Percentiles rank a stretch among this genome's conserved stretches.
Evolutionary conservation across 2,797 vertebrate genomes (phyloP).

Genomic region (Hippopotamyrus pictus): DNA sequence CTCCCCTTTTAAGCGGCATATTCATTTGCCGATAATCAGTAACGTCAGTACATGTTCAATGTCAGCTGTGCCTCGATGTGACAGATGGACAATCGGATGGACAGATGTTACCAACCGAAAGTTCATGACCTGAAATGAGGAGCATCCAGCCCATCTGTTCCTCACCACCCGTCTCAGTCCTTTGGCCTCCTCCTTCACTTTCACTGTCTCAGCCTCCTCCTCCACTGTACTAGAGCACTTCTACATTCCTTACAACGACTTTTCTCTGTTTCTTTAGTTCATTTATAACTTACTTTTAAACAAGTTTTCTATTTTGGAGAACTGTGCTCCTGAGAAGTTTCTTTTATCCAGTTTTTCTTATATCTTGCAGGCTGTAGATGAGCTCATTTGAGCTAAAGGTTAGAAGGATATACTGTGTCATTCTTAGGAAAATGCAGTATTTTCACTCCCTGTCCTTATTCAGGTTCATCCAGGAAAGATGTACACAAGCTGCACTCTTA

Average conservation of each 20-base stretch:
- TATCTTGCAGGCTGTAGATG: not conserved
- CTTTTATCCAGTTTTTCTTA: not conserved
- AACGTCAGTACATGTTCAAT: slow-evolving; percentile 14
- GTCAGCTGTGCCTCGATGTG: slow-evolving; percentile 40
- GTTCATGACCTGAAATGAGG: slow-evolving; percentile 68
- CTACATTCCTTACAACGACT: not conserved
- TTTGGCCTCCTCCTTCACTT: slow-evolving; percentile 21
- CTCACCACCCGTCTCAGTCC: slow-evolving; percentile 53
- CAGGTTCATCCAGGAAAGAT: not conserved
- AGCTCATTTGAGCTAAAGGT: not conserved
- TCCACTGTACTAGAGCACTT: not conserved
- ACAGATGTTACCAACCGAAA: slow-evolving; percentile 74
- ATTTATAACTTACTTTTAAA: not conserved
- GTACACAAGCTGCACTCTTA: not conserved
- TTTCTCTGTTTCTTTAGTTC: not conserved
- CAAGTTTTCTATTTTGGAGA: not conserved
- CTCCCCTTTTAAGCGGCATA: not conserved
- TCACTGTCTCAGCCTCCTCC: not conserved
- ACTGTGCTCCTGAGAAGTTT: not conserved
- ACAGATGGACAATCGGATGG: slow-evolving; percentile 63
- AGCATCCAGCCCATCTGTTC: slow-evolving; percentile 69
- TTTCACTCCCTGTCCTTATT: not conserved
- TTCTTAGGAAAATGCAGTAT: too few species aligned
- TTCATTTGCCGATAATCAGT: not conserved
- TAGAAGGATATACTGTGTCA: not conserved